Percentiles rank a stretch among this genome's conserved stretches.
Evolutionary conservation across 1,140 invertebrate species (phyloP).

Genomic region (Cyclina sinensis): DNA sequence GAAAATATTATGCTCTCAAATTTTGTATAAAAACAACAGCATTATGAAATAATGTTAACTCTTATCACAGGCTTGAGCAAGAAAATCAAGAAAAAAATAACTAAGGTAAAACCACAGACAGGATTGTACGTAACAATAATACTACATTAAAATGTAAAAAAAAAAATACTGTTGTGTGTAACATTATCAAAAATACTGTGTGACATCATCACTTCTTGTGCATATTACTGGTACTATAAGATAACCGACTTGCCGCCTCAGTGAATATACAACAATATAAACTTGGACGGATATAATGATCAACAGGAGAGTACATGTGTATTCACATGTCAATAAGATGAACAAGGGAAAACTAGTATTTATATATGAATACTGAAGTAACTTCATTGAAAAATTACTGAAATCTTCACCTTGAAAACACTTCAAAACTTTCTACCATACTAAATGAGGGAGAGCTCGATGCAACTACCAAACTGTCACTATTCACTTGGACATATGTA

Average conservation of each 20-base stretch:
- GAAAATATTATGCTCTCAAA: conserved; percentile 14
- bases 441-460: too few relatives aligned
- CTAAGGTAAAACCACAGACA: conserved; percentile 20
- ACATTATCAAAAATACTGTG: conserved; percentile 8
- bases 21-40: conserved; percentile 14
- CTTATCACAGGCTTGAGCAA: conserved; percentile 43
- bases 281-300: neutral
- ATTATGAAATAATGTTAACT: too few relatives aligned
- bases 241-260: neutral
- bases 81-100: conserved; percentile 35
- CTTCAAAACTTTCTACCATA: too few relatives aligned
- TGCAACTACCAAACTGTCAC: too few relatives aligned
- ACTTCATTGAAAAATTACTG: too few relatives aligned
- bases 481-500: neutral
- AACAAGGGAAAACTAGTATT: neutral
- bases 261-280: neutral
- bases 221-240: neutral
- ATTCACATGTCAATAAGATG: neutral
- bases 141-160: conserved; percentile 8
- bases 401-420: too few relatives aligned
- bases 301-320: neutral
- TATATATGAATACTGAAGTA: neutral
- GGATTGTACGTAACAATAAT: conserved; percentile 12
- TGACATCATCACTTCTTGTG: neutral
- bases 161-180: conserved; percentile 9